A percentile compares a stretch with the other conserved stretches of the same genome.
phyloP scores from a whole-genome alignment of 2,888 invertebrate genomes.

The Pyrochroa serraticornis region DNA sequence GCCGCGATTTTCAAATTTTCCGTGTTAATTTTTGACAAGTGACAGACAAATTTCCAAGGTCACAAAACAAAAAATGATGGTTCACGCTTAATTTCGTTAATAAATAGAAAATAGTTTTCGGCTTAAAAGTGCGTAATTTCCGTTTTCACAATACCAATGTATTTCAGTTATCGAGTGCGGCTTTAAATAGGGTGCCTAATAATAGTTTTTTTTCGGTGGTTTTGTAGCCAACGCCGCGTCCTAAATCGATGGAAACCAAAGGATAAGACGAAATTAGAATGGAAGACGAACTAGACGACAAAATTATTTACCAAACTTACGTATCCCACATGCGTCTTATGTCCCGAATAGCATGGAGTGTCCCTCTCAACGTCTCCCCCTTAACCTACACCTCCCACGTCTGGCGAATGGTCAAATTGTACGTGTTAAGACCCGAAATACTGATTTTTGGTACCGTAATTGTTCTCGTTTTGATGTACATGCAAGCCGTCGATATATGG shows the following conservation, averaged over 20 bases:
- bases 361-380: slow-evolving; percentile 69
- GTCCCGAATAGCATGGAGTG: slow-evolving; percentile 79
- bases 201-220: slow-evolving; percentile 18
- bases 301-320: slow-evolving; percentile 86
- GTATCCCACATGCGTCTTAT: slow-evolving; percentile 84
- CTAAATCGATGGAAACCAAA: slow-evolving; percentile 12
- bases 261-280: slow-evolving; percentile 57
- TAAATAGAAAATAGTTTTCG: slow-evolving; percentile 17
- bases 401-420: slow-evolving; percentile 79
- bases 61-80: slow-evolving; percentile 4
- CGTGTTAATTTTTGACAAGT: slow-evolving; percentile 12
- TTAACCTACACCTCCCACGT: slow-evolving; percentile 72
- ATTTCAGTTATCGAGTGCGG: background rate
- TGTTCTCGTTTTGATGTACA: slow-evolving; percentile 76
- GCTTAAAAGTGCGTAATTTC: background rate
- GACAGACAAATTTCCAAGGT: slow-evolving; percentile 11
- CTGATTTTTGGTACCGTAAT: slow-evolving; percentile 73
- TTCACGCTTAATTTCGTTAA: slow-evolving; percentile 7
- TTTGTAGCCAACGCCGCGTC: slow-evolving; percentile 22
- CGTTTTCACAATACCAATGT: background rate
- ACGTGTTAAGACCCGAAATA: slow-evolving; percentile 81
- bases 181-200: slow-evolving; percentile 21
- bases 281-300: slow-evolving; percentile 93
- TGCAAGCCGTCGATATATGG: slow-evolving; percentile 85
- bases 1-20: slow-evolving; percentile 9